These are phyloP conservation scores for Petrosia ficiformis DNA, from an alignment of 37 sponge, comb jelly and placozoan genomes.

Conservation along the genomic window DNA sequence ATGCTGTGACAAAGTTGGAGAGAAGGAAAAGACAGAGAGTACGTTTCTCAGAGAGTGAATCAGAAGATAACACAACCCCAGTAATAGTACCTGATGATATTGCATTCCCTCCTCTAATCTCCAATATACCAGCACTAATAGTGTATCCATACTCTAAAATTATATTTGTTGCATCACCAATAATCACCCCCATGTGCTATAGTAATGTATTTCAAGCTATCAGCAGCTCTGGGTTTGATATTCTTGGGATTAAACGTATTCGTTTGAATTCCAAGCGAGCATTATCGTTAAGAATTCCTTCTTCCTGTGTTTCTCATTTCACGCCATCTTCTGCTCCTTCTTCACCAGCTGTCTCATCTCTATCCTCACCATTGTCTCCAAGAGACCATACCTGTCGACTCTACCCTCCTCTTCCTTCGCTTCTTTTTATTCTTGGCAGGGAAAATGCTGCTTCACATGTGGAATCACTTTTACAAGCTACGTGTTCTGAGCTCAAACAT, in stretches of 20 bases:
- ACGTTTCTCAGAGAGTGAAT: conserved; percentile 63
- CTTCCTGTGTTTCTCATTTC: conserved; percentile 26
- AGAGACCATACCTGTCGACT: not conserved
- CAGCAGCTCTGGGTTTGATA: conserved; percentile 40
- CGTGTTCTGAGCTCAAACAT: not conserved
- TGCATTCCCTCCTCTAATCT: conserved; percentile 44
- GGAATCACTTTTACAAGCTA: not conserved
- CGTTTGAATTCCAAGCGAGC: conserved; percentile 69
- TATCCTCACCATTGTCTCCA: not conserved
- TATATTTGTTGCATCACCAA: conserved; percentile 49
- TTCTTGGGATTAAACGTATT: conserved; percentile 49
- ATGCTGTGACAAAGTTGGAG: conserved; percentile 57
- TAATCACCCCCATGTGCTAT: conserved; percentile 42
- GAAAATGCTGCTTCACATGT: conserved; percentile 52
- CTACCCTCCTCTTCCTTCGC: conserved; percentile 60
- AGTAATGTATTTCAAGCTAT: conserved; percentile 33
- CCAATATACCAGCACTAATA: conserved; percentile 30
- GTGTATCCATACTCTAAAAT: conserved; percentile 26
- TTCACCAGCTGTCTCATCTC: conserved; percentile 23
- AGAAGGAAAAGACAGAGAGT: conserved; percentile 66
- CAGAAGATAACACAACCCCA: conserved; percentile 25
- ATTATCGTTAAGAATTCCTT: conserved; percentile 20
- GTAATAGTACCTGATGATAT: conserved; percentile 21
- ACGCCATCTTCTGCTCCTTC: conserved; percentile 48
- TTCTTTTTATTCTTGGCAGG: conserved; percentile 34